Evolutionary conservation across 2,888 invertebrate genomes (phyloP), one percentile per base, ranked within the genome.

Genomic region (Phengaris alcon): DNA sequence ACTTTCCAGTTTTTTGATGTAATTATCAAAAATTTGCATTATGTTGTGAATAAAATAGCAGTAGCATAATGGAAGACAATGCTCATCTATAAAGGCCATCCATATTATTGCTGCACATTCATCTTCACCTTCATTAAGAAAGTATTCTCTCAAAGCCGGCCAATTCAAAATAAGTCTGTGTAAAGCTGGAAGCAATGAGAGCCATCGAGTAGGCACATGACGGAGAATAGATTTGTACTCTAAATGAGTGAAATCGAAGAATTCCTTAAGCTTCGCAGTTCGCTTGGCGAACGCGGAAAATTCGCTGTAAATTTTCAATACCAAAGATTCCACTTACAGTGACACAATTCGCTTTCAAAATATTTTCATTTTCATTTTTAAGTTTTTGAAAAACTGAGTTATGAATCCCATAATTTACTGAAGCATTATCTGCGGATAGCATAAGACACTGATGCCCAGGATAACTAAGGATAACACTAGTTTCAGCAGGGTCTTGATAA

Each of bases 21-120:
- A 54, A 54, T 9, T 54, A 12, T 52, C 52, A 52, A 52, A 52
- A 52, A 52, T 2, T 52, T 52, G 52, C 7, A n/a, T n/a, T 68
- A 68, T 68, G 44, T 68, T 68, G 68, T 68, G 68, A 0, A 68
- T 22, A 22, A 68, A 68, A 68, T 68, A 68, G 15, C 68, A 68
- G 22, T 68, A 15, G 68, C 68, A 68, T n/a, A 68, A 68, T 68
- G 68, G 68, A 68, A 68, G 68, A 68, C 68, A 68, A 68, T 68
- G 15, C 22, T 68, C 68, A 68, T 68, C 15, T 68, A 35, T 68
- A 68, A 68, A 68, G 68, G 68, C 68, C 22, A 68, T 68, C 22
- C 22, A 68, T 22, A 35, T 68, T 68, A 22, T 68, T 68, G 15
- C n/a, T 68, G 68, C 68, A 68, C 68, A 68, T 68, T 22, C 22